Evolutionary conservation across 2,797 vertebrate species (phyloP).

Genomic region (Onychomys arenicola): DNA sequence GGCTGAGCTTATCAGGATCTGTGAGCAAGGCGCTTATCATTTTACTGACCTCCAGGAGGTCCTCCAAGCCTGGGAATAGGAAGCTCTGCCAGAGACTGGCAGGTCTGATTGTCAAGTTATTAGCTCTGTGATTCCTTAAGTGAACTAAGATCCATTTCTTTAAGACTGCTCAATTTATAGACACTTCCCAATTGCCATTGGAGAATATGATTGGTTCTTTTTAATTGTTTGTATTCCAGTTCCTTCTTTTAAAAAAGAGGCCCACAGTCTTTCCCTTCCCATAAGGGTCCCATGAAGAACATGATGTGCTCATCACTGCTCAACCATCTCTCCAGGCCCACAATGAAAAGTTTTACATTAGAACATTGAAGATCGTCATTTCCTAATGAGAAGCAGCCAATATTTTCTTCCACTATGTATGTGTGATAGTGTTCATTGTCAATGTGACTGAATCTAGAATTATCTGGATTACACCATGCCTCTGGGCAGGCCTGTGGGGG

Average conservation of each 20-base stretch:
- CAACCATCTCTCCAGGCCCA: neutral
- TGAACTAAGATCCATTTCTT: constrained; percentile 23
- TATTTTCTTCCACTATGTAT: neutral
- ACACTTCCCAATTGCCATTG: neutral
- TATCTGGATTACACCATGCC: neutral
- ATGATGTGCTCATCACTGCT: neutral
- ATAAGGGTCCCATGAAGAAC: neutral
- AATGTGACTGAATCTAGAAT: neutral
- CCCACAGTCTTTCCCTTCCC: neutral
- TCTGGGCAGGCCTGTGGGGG: neutral
- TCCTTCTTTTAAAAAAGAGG: neutral
- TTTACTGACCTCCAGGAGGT: neutral
- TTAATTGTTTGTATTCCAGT: neutral
- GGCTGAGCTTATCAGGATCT: neutral
- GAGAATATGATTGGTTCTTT: neutral
- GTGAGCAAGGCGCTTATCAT: neutral
- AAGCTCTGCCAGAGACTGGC: neutral
- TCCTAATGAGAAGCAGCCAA: neutral
- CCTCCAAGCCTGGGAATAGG: neutral
- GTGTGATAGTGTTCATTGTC: neutral
- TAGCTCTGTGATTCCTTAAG: neutral
- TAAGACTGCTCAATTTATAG: neutral
- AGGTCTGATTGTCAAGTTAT: neutral
- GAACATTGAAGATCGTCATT: neutral
- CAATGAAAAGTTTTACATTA: neutral